Evolutionary conservation across 2,888 invertebrate species (phyloP), one percentile per base, ranked within the genome.

Genomic region (Ormyrus rosae): DNA sequence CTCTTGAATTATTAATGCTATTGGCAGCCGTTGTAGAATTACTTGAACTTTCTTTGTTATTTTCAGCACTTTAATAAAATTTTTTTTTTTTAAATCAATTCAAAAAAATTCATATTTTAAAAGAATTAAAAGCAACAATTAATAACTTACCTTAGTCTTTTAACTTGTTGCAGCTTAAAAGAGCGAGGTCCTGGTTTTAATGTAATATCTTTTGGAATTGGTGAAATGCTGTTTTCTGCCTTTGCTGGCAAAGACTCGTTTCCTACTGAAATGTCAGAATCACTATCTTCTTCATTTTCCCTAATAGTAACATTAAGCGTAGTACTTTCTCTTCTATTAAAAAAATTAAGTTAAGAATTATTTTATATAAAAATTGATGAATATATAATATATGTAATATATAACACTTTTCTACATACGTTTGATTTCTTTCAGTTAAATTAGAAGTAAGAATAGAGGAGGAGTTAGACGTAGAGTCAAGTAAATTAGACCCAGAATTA

Each of bases 211-310:
- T 80, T 45, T 7, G 75, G 6, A 76, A 58, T 67, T 19, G 48
- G 48, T 11, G 80, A 61, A 45, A 77, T 64, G n/a, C 73, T 73
- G 69, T 60, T 61, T 11, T 34, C 53, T 46, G 67, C 76, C 46
- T 78, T 73, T 5, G 81, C 60, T 8, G 81, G 10, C 51, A 86
- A 83, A 6, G 84, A 80, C 11, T 86, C 85, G 67, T 83, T 84
- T 5, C 90, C 90, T 67, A 90, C 88, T 10, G 90, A 90, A 69
- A 90, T 87, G 65, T 90, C 89, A 19, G 88, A 87, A 72, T 88
- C 88, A 60, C 85, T 86, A 19, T 86, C 85, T 34, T 86, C 85
- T 0, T 83, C 84, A 6, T 79, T 69, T 72, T 76, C 79, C 61
- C 55, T 79, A 64, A 63, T 55, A 69, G 46, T 73, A 50, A 78